Evolutionary conservation across 2,797 vertebrate species (phyloP).

Genomic region (Dendrocincla tyrannina): DNA sequence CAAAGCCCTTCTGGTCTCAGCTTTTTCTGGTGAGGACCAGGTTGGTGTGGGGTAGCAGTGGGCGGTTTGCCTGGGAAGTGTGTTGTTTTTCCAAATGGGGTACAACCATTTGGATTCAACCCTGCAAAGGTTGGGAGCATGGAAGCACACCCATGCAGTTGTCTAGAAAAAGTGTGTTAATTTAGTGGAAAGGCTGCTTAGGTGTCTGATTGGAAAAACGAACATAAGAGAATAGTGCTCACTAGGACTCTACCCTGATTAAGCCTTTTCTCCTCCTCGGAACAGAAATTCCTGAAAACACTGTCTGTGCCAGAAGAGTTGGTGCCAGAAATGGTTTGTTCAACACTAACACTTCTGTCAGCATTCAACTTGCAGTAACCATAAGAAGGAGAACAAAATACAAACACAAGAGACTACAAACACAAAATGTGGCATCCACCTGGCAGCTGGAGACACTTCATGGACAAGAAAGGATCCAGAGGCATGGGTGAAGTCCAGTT

Average conservation of each 20-base stretch:
- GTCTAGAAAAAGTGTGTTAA: neutral
- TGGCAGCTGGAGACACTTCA: neutral
- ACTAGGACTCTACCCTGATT: neutral
- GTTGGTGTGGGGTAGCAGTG: too few species aligned
- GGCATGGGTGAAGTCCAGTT: rapidly evolving
- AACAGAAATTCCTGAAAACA: neutral
- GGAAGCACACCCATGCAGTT: rapidly evolving
- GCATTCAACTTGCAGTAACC: neutral
- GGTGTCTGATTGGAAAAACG: neutral
- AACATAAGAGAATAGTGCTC: neutral
- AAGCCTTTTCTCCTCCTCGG: neutral
- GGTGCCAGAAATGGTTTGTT: neutral
- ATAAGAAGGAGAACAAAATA: neutral
- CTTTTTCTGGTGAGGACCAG: neutral
- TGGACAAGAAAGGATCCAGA: neutral
- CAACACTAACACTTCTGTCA: neutral
- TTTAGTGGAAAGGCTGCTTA: neutral
- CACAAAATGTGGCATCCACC: neutral
- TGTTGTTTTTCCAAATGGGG: neutral
- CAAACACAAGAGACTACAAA: neutral
- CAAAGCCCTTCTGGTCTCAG: neutral
- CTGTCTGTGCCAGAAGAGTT: neutral
- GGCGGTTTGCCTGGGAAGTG: too few species aligned
- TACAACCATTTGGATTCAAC: neutral
- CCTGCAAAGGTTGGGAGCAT: neutral